Percentiles rank a stretch among this genome's conserved stretches.
Conservation (phyloP, 1,140 invertebrate genomes). For the Aphelinus atriplicis region DNA sequence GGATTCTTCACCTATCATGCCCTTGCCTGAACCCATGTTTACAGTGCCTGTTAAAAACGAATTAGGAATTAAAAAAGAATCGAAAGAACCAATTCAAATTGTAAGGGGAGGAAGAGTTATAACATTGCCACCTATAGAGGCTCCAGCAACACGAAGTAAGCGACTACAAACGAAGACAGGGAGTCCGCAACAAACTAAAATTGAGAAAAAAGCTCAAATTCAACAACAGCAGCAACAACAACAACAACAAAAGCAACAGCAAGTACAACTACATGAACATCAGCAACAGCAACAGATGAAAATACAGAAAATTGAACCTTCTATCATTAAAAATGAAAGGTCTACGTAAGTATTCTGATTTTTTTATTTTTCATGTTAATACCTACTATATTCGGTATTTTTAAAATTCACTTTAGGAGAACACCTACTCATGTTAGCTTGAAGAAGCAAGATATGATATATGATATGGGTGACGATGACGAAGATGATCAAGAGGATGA, state of each 20-base stretch:
- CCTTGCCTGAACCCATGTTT: no score
- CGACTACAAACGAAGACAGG: slow-evolving; percentile 56
- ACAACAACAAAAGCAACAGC: neutral
- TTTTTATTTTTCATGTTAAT: slow-evolving; percentile 1
- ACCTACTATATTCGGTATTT: neutral
- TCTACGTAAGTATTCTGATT: slow-evolving; percentile 22
- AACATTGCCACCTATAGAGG: slow-evolving; percentile 80
- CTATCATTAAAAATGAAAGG: slow-evolving; percentile 37
- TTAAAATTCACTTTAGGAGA: slow-evolving; percentile 6
- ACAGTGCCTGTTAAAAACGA: slow-evolving; percentile 4
- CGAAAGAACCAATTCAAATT: slow-evolving; percentile 74
- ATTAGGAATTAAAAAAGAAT: slow-evolving; percentile 43
- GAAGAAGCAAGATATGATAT: slow-evolving; percentile 38
- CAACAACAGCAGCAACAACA: neutral
- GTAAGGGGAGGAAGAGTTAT: slow-evolving; percentile 77
- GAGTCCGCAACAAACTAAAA: slow-evolving; percentile 31
- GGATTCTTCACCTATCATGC: no score
- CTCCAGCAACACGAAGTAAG: slow-evolving; percentile 75
- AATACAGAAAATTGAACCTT: slow-evolving; percentile 23
- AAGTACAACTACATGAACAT: neutral
- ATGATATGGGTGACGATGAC: slow-evolving; percentile 34
- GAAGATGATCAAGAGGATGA: slow-evolving; percentile 66
- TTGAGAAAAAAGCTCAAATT: slow-evolving; percentile 21
- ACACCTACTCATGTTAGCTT: slow-evolving; percentile 26
- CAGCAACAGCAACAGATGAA: neutral